Evolutionary conservation across 2,888 invertebrate species (phyloP), one percentile per base, ranked within the genome.

Genomic region (Mesochorus sp.): DNA sequence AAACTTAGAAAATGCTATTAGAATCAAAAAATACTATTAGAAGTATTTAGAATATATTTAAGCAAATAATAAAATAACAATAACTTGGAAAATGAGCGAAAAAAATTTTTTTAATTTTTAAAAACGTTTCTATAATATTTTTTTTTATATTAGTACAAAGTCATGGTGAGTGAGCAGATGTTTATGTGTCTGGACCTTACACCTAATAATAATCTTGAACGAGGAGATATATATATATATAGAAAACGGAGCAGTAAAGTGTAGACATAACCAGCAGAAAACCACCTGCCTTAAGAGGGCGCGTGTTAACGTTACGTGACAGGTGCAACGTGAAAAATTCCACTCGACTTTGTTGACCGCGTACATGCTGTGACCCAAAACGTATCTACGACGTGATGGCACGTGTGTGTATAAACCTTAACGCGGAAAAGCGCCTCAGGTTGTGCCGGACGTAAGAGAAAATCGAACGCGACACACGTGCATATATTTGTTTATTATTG

Each of bases 241-340:
- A 19, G 14, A 12, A n/a, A 19, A 55, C 6, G 10, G 21, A 44
- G 14, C 49, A 51, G 39, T 37, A 55, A 37, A 53, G 19, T 34
- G 49, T 62, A 67, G 62, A n/a, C n/a, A 68, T 68, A 62, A 47
- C 51, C 39, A 57, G 61, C 55, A 59, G 66, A 19, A 59, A 55
- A 61, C 72, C 80, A 83, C 78, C 81, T 83, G 82, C 75, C 70
- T 77, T 53, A 55, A 53, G 57, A 64, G 73, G 31, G 10, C n/a
- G n/a, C 57, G 55, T 47, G 44, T 68, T 81, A 67, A 68, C 66
- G 57, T 59, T 44, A 55, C 74, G 66, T 80, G 82, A 82, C 82
- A 83, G 82, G 82, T 83, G 82, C 80, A 75, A 72, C 71, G 71
- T 64, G 64, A 51, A 72, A 75, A 76, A 79, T 80, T 81, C 79